Evolutionary conservation across 1,140 invertebrate species (phyloP).

Genomic region (Piezodorus guildinii): DNA sequence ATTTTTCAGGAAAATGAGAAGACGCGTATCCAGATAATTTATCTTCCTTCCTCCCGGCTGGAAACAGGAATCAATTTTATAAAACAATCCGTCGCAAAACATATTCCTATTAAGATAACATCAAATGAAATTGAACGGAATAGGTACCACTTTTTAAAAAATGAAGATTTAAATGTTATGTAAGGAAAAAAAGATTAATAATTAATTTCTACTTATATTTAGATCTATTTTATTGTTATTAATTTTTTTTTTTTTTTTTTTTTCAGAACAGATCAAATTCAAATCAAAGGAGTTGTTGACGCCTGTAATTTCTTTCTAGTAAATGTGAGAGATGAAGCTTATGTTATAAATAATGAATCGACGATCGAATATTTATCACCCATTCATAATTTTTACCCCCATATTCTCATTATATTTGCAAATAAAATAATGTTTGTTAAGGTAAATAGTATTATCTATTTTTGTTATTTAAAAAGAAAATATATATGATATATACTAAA

Average conservation of each 20-base stretch:
- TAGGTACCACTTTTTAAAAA: too few species aligned
- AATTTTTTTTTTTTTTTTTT: background rate
- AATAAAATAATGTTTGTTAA: background rate
- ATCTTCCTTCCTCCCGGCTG: too few species aligned
- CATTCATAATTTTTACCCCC: background rate
- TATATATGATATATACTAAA: background rate
- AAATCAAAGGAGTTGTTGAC: background rate
- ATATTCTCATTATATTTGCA: background rate
- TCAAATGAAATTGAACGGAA: too few species aligned
- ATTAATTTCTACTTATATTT: too few species aligned
- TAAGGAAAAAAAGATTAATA: too few species aligned
- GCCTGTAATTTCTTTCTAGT: background rate
- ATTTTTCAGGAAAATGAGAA: too few species aligned
- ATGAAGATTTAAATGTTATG: too few species aligned
- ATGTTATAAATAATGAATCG: background rate
- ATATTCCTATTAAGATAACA: too few species aligned
- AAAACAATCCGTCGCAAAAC: too few species aligned
- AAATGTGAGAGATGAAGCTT: slow-evolving; percentile 2
- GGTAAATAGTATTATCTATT: background rate
- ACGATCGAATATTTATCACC: background rate
- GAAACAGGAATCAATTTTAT: too few species aligned
- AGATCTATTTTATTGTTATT: too few species aligned
- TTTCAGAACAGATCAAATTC: background rate
- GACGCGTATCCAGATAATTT: too few species aligned
- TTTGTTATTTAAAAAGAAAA: background rate